Percentiles rank a stretch among this genome's conserved stretches.
Conservation (phyloP, 2,888 invertebrate species). For the Spodoptera picta region DNA sequence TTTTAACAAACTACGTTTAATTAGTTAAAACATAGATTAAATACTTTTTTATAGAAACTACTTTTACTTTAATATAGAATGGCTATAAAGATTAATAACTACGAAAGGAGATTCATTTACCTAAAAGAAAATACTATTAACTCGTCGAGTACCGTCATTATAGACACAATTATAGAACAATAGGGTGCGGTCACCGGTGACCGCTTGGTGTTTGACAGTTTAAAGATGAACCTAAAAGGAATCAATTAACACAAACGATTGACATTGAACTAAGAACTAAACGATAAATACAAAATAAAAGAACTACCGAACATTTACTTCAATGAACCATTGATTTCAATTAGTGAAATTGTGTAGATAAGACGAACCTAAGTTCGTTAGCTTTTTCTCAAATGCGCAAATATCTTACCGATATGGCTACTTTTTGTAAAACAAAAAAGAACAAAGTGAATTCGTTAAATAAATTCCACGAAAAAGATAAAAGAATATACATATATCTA, state of each 20-base stretch:
- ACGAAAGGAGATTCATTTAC: background rate
- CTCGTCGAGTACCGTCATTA: too few relatives aligned
- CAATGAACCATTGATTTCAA: constrained; percentile 33
- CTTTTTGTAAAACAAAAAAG: constrained; percentile 3
- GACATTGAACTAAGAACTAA: constrained; percentile 7
- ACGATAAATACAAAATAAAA: constrained; percentile 12
- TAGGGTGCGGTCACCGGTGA: too few relatives aligned
- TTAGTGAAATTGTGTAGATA: constrained; percentile 31
- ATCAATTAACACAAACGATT: constrained; percentile 19
- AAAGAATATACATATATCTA: constrained; percentile 1
- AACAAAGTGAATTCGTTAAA: constrained; percentile 13
- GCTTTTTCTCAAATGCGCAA: background rate
- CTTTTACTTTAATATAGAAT: too few relatives aligned
- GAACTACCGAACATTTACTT: constrained; percentile 8
- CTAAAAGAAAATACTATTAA: constrained; percentile 2
- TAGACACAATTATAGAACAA: too few relatives aligned
- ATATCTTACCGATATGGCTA: background rate
- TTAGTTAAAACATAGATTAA: too few relatives aligned
- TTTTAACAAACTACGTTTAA: too few relatives aligned
- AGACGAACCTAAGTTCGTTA: constrained; percentile 1
- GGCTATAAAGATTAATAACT: too few relatives aligned
- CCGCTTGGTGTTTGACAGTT: too few relatives aligned
- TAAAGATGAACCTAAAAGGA: constrained; percentile 1
- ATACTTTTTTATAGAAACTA: too few relatives aligned
- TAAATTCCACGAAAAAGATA: constrained; percentile 9